Conservation (phyloP, 2,797 vertebrate genomes). For the Enteromius treurensis region DNA sequence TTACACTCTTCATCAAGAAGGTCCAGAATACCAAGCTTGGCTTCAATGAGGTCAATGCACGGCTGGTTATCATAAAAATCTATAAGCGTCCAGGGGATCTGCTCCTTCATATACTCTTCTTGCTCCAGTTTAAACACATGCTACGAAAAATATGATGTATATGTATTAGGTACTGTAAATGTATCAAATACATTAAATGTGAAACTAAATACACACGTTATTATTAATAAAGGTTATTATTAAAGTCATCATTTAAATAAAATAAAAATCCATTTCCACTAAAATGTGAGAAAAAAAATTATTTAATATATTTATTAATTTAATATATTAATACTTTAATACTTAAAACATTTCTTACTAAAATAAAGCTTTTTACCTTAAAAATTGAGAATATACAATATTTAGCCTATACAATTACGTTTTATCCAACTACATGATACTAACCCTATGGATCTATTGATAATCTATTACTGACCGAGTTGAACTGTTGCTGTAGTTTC, state of each 20-base stretch:
- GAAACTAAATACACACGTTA: constrained; percentile 6
- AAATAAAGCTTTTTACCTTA: background rate
- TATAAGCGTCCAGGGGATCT: constrained; percentile 89
- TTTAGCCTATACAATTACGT: background rate
- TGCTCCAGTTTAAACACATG: constrained; percentile 94
- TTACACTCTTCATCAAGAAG: constrained; percentile 96
- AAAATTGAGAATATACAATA: background rate
- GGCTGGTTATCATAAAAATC: constrained; percentile 90
- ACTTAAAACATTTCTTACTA: background rate
- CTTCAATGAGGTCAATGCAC: constrained; percentile 94
- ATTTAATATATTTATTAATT: no score
- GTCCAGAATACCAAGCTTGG: constrained; percentile 91
- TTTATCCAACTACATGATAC: background rate
- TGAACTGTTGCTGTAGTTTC: constrained; percentile 98
- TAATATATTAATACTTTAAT: background rate
- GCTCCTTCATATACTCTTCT: constrained; percentile 90
- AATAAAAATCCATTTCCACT: background rate
- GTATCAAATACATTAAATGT: background rate
- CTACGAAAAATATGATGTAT: constrained; percentile 66
- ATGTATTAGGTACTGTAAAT: background rate
- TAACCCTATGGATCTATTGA: background rate
- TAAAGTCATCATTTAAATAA: background rate
- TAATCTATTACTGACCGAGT: constrained; percentile 81
- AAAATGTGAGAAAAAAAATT: background rate
- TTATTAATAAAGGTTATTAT: background rate